Percentiles rank a stretch among this genome's conserved stretches.
Conservation (phyloP, 2,113 vertebrate genomes). For the Tonatia bakeri region DNA sequence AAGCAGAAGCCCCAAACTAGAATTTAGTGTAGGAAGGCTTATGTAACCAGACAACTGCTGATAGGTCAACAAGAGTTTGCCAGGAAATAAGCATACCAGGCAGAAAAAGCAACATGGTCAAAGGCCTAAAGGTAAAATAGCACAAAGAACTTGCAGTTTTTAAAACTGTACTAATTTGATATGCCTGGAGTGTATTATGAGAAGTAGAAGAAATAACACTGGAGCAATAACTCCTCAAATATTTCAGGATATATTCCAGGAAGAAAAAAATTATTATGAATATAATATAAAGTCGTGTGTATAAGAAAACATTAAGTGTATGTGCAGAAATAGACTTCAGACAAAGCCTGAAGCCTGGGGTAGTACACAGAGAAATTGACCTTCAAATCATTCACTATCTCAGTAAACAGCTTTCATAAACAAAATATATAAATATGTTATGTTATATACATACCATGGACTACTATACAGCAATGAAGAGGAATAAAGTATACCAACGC, state of each 20-base stretch:
- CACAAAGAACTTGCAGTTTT: background rate
- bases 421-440: background rate
- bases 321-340: background rate
- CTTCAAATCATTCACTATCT: background rate
- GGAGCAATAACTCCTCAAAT: background rate
- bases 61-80: background rate
- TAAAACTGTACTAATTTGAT: background rate
- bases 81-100: background rate
- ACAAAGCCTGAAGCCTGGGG: background rate
- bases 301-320: background rate
- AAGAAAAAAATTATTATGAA: background rate
- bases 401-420: background rate
- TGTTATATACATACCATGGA: background rate
- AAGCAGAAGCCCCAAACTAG: background rate
- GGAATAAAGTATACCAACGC: background rate
- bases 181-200: background rate
- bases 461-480: background rate
- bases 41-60: background rate
- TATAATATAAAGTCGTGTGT: background rate
- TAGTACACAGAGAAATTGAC: background rate
- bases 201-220: background rate
- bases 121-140: background rate
- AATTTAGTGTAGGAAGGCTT: background rate
- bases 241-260: background rate
- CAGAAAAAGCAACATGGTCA: background rate